Conservation (phyloP, 2,888 invertebrate species). For the Epirrhoe tristata region DNA sequence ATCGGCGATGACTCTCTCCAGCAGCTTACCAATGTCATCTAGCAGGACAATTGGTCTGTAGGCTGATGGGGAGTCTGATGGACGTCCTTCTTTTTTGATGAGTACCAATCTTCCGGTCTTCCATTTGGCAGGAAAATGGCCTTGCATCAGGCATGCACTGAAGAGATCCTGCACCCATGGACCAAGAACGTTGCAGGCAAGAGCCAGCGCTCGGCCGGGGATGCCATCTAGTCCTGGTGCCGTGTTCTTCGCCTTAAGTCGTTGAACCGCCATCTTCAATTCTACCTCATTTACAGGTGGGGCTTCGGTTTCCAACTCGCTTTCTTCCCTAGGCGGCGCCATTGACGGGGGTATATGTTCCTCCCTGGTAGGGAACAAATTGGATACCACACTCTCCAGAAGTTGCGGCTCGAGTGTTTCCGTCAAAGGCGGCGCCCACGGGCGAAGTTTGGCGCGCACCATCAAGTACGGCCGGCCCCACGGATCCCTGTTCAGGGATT, state of each 20-base stretch:
- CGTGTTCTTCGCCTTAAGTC: not conserved
- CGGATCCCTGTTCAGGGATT: constrained; percentile 7
- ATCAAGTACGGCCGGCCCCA: constrained; percentile 16
- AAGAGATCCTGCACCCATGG: not conserved
- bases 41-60: not conserved
- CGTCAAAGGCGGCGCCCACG: constrained; percentile 11
- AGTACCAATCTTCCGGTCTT: not conserved
- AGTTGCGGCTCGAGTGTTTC: not conserved
- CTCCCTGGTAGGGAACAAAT: not conserved
- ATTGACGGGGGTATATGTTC: not conserved
- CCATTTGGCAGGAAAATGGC: not conserved
- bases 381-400: not conserved
- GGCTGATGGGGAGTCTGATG: not conserved
- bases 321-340: not conserved
- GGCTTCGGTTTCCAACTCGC: not conserved
- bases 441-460: constrained; percentile 5
- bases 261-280: not conserved
- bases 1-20: constrained; percentile 1
- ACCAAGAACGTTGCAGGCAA: not conserved
- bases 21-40: constrained; percentile 1
- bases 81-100: not conserved
- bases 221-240: constrained; percentile 2
- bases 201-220: not conserved
- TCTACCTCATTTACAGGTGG: not conserved
- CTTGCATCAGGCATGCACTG: not conserved